A percentile compares a stretch with the other conserved stretches of the same genome.
These are phyloP conservation scores for Sorex maritimensis DNA, from an alignment of 2,797 vertebrate genomes.

Conservation along the genomic window DNA sequence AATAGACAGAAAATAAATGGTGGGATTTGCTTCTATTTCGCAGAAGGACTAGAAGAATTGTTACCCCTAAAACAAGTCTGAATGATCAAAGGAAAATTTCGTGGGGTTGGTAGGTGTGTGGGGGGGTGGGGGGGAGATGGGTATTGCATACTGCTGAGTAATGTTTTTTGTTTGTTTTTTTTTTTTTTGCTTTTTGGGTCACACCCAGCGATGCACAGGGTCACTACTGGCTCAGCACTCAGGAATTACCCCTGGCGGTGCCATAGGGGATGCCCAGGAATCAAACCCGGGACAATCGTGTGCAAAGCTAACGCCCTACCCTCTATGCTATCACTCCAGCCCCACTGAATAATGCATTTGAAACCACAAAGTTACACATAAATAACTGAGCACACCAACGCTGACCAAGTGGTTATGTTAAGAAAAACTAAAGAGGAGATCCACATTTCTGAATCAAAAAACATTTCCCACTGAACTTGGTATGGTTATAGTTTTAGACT, in stretches of 20 bases:
- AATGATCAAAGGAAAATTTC: background rate
- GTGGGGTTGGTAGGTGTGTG: background rate
- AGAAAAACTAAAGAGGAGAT: background rate
- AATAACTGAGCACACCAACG: background rate
- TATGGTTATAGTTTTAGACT: background rate
- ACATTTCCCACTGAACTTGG: background rate
- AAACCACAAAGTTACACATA: background rate
- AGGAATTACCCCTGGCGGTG: too few species aligned
- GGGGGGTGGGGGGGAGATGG: too few species aligned
- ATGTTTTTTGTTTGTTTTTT: too few species aligned
- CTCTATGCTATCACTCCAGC: too few species aligned
- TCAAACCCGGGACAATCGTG: too few species aligned
- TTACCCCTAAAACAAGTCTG: background rate
- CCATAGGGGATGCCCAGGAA: too few species aligned
- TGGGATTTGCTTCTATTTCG: background rate
- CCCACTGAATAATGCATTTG: background rate
- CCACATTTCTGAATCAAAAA: background rate
- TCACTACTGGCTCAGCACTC: too few species aligned
- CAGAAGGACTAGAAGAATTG: conserved; percentile 1
- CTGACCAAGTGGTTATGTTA: background rate
- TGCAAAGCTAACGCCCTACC: too few species aligned
- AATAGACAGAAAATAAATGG: conserved; percentile 19
- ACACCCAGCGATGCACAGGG: too few species aligned
- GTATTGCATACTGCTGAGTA: background rate
- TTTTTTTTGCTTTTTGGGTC: too few species aligned